Evolutionary conservation across 2,113 vertebrate genomes (phyloP), one percentile per base, ranked within the genome.

Genomic region (Hydrochoerus hydrochaeris): DNA sequence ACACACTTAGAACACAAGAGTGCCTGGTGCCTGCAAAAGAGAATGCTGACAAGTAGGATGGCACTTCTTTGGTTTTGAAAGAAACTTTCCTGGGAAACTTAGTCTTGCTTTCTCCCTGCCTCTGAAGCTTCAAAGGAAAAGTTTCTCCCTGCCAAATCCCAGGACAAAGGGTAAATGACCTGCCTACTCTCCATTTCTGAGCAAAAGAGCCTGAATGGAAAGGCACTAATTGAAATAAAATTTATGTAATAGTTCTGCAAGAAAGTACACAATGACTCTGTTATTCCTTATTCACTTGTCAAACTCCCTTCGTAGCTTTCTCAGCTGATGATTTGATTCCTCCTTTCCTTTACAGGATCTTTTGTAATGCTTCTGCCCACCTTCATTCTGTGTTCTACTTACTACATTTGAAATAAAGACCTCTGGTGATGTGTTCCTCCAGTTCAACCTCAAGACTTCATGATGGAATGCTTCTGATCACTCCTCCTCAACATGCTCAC

Each of bases 61-160:
- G 32, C 88, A 60, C 17, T 67, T 62, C 19, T 38, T 52, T 24
- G 65, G 8, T 38, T 90, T 86, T 67, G 22, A 67, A 85, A 81
- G 30, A 85, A 88, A 26, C 62, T 89, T 77, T 54, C 46, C 75
- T 85, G 69, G 46, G 49, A 94, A 46, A 1, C 44, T 75, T 63
- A 65, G 62, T n/a, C 26, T 91, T 81, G 71, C 92, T 96, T 88
- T 92, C 89, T 97, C 38, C 28, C 58, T 94, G 35, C 6, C 49
- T 95, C 63, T 67, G 82, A 77, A 90, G 35, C 49, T 97, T 97
- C 87, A 92, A 67, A 97, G 88, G 38, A 82, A 94, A 91, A 60
- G 19, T 82, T 95, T 85, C 35, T 94, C 14, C 28, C 69, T 82
- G 81, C 60, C 35, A 65, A 75, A 85, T 44, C 85, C 63, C n/a